These are phyloP conservation scores for Cerastis rubricosa DNA, from an alignment of 2,888 invertebrate species.

Conservation along the genomic window DNA sequence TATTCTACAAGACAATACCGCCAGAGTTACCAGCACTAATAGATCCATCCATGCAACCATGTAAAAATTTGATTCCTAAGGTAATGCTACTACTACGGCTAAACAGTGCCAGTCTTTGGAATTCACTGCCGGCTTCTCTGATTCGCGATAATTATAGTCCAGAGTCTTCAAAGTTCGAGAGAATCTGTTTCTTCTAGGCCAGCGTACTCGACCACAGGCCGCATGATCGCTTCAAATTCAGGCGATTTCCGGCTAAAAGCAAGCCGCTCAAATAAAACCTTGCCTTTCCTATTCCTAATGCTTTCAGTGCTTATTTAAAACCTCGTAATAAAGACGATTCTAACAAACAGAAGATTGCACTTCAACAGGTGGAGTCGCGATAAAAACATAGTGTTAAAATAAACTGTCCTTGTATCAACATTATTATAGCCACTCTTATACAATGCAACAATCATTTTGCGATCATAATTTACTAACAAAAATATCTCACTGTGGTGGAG, in stretches of 20 bases:
- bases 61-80: not conserved
- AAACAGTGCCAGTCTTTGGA: too few relatives aligned
- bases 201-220: too few relatives aligned
- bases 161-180: too few relatives aligned
- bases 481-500: slow-evolving; percentile 10
- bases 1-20: too few relatives aligned
- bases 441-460: slow-evolving; percentile 39
- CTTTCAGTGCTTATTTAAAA: not conserved
- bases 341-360: not conserved
- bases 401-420: slow-evolving; percentile 22
- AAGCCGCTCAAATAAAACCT: too few relatives aligned
- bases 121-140: too few relatives aligned
- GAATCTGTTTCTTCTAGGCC: too few relatives aligned
- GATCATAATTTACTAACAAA: slow-evolving; percentile 46
- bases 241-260: too few relatives aligned
- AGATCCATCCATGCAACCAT: not conserved
- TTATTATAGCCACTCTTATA: slow-evolving; percentile 5
- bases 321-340: not conserved
- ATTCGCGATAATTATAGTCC: too few relatives aligned
- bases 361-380: not conserved
- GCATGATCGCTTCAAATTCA: too few relatives aligned
- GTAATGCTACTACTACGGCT: not conserved
- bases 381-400: slow-evolving; percentile 9
- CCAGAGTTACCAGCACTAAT: not conserved
- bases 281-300: not conserved